These are phyloP conservation scores for Ambastaia sidthimunki DNA, from an alignment of 2,797 vertebrate species.

Conservation along the genomic window DNA sequence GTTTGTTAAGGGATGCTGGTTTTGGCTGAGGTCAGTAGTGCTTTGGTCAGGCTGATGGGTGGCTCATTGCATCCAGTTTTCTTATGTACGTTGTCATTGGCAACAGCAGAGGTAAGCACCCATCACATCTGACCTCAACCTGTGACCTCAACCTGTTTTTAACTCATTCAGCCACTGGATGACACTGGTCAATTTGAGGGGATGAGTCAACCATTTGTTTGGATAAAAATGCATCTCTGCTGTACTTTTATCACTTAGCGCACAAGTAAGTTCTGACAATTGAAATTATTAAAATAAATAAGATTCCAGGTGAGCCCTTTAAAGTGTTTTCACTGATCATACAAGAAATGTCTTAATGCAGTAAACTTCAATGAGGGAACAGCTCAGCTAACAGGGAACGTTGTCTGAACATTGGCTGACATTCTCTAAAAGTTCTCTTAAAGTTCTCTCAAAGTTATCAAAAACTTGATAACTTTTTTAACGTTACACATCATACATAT, in stretches of 20 bases:
- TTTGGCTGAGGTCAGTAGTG: conserved; percentile 62
- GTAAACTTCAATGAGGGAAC: conserved; percentile 53
- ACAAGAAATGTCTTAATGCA: conserved; percentile 38
- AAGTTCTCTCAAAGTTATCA: too few species aligned
- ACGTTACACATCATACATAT: too few species aligned
- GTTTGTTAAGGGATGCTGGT: conserved; percentile 61
- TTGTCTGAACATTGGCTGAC: too few species aligned
- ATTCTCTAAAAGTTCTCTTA: too few species aligned
- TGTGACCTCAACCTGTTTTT: background rate
- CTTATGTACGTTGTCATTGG: conserved; percentile 47
- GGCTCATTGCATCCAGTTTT: conserved; percentile 58
- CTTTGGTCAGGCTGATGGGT: conserved; percentile 65
- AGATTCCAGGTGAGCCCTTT: conserved; percentile 50
- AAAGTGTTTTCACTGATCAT: conserved; percentile 24
- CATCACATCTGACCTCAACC: conserved; percentile 33
- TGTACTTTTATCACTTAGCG: background rate
- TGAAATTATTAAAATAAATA: conserved; percentile 59
- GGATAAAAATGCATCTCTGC: conserved; percentile 11
- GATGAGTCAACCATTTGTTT: background rate
- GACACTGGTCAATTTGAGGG: background rate
- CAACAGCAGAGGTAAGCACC: conserved; percentile 52
- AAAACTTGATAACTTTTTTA: too few species aligned
- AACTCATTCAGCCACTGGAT: background rate
- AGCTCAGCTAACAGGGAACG: too few species aligned
- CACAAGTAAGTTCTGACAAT: background rate